Conservation (phyloP, 2,888 invertebrate species). For the Arge pagana region DNA sequence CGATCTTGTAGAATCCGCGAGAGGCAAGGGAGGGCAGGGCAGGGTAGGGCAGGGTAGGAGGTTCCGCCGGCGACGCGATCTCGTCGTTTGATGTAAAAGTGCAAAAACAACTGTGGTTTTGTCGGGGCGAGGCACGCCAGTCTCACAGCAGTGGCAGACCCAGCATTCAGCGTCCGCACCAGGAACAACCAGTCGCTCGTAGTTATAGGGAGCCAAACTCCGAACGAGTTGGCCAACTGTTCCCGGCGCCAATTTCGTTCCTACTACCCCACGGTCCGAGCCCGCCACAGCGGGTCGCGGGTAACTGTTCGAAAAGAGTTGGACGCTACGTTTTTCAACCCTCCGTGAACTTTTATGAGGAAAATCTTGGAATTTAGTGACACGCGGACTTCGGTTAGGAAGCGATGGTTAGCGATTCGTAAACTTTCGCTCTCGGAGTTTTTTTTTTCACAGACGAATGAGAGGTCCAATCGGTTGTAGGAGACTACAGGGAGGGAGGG, state of each 20-base stretch:
- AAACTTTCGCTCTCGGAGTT: too few relatives aligned
- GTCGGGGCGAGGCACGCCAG: constrained; percentile 28
- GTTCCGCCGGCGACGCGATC: constrained; percentile 27
- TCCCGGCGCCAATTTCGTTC: constrained; percentile 31
- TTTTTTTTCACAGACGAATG: too few relatives aligned
- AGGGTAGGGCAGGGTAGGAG: neutral
- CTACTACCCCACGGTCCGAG: constrained; percentile 33
- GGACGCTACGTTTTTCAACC: constrained; percentile 38
- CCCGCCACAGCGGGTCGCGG: constrained; percentile 29
- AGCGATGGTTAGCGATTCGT: too few relatives aligned
- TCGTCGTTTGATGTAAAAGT: constrained; percentile 41
- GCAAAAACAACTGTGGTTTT: constrained; percentile 42
- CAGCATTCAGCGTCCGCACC: neutral
- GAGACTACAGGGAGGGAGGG: constrained; percentile 30
- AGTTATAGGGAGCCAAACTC: constrained; percentile 33
- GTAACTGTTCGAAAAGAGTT: constrained; percentile 41
- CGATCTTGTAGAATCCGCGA: constrained; percentile 29
- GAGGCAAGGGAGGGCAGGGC: neutral
- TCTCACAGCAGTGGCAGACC: neutral
- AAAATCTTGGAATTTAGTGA: too few relatives aligned
- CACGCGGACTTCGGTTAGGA: too few relatives aligned
- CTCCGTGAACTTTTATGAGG: constrained; percentile 43
- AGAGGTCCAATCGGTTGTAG: constrained; percentile 50
- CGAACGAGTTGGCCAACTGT: constrained; percentile 55
- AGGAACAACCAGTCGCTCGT: constrained; percentile 30